Conservation (phyloP, 2,797 vertebrate species). For the Rhinogobio ventralis region DNA sequence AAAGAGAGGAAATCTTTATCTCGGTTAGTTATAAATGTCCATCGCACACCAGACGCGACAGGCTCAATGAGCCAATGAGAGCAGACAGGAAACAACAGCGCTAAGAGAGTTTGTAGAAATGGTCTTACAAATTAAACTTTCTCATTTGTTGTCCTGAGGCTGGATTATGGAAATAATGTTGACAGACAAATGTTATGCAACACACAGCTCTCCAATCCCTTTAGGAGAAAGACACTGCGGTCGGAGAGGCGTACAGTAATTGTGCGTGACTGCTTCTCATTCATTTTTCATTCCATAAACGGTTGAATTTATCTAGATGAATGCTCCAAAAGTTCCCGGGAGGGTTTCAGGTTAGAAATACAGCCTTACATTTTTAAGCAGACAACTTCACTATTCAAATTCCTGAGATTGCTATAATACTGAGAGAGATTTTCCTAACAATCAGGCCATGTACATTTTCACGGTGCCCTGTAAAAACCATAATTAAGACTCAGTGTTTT, state of each 20-base stretch:
- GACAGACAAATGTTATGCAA: conserved; percentile 46
- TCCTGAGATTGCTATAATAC: conserved; percentile 25
- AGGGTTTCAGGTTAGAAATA: conserved; percentile 64
- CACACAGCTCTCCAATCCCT: conserved; percentile 42
- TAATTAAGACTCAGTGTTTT: not conserved
- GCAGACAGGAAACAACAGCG: not conserved
- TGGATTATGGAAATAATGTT: conserved; percentile 28
- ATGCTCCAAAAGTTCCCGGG: conserved; percentile 70
- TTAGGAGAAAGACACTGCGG: conserved; percentile 58
- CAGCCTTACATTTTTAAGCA: not conserved
- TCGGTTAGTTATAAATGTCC: conserved; percentile 1
- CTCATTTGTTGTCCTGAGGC: conserved; percentile 36
- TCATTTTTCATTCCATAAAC: conserved; percentile 75
- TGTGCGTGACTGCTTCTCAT: conserved; percentile 69
- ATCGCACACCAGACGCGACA: not conserved
- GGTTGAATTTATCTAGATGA: conserved; percentile 69
- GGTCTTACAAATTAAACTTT: conserved; percentile 31
- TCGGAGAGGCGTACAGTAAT: conserved; percentile 60
- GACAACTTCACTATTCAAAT: not conserved
- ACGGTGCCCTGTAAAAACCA: conserved; percentile 1
- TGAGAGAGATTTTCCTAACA: conserved; percentile 9
- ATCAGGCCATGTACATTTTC: not conserved
- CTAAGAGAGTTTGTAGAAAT: not conserved
- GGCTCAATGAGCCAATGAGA: not conserved
- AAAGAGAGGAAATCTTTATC: conserved; percentile 13